Conservation (phyloP, 2,113 vertebrate genomes). For the Charina bottae region DNA sequence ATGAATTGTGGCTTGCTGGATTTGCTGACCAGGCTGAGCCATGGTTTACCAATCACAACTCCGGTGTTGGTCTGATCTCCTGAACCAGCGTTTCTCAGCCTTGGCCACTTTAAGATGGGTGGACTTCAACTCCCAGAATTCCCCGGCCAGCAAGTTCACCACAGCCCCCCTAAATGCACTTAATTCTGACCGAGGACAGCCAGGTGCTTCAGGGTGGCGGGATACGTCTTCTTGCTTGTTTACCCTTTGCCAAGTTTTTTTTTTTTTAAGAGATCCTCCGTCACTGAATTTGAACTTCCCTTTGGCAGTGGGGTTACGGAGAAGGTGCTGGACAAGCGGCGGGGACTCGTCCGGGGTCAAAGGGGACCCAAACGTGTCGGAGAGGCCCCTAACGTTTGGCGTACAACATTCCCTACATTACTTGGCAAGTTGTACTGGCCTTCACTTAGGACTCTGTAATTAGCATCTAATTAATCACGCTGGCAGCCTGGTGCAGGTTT, state of each 20-base stretch:
- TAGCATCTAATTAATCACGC: constrained; percentile 35
- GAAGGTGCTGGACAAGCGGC: neutral
- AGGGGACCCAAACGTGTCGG: neutral
- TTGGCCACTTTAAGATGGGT: no score
- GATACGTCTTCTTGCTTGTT: neutral
- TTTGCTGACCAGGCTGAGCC: neutral
- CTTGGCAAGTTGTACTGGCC: neutral
- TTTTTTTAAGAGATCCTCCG: neutral
- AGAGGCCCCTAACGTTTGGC: neutral
- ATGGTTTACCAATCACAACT: neutral
- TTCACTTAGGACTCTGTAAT: constrained; percentile 22
- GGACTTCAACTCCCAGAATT: no score
- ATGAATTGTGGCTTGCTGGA: neutral
- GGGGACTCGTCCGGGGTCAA: no score
- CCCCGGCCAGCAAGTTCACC: neutral
- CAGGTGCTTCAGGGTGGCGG: no score
- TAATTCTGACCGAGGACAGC: neutral
- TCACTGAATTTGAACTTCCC: neutral
- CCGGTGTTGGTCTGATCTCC: neutral
- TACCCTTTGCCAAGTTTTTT: neutral
- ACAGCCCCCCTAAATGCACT: neutral
- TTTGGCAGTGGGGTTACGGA: neutral
- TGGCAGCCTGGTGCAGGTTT: neutral
- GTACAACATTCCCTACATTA: neutral
- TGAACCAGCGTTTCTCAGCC: no score